Percentiles rank a stretch among this genome's conserved stretches.
Conservation (phyloP, 2,888 invertebrate species). For the Drosophila subquinaria region DNA sequence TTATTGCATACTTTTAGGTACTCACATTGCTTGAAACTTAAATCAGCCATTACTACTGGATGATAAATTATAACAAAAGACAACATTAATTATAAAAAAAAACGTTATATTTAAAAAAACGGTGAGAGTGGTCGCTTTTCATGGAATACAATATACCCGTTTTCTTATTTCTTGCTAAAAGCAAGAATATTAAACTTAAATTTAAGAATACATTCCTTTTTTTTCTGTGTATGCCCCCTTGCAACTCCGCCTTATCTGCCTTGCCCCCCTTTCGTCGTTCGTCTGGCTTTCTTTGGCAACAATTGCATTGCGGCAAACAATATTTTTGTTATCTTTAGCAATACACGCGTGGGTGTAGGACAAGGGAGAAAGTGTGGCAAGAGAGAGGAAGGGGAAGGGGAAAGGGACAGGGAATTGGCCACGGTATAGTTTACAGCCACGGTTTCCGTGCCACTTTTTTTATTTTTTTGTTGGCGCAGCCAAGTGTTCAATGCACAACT, state of each 20-base stretch:
- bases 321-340: conserved; percentile 77
- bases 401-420: conserved; percentile 25
- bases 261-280: not conserved
- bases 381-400: not conserved
- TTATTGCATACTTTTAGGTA: too few species aligned
- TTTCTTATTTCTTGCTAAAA: too few species aligned
- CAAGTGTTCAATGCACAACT: conserved; percentile 80
- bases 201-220: too few species aligned
- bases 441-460: conserved; percentile 66
- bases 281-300: conserved; percentile 70
- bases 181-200: too few species aligned
- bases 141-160: too few species aligned
- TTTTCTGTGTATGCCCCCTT: not conserved
- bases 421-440: conserved; percentile 68
- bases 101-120: too few species aligned
- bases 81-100: too few species aligned
- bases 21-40: too few species aligned
- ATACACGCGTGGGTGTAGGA: conserved; percentile 46
- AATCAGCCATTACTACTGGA: too few species aligned
- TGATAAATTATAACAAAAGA: too few species aligned
- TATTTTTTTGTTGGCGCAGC: conserved; percentile 65
- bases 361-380: not conserved
- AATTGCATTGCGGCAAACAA: conserved; percentile 80
- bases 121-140: too few species aligned
- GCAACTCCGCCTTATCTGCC: too few species aligned